Percentiles rank a stretch among this genome's conserved stretches.
These are phyloP conservation scores for Ceratotherium simum DNA, from an alignment of 2,113 vertebrate species.

Conservation along the genomic window DNA sequence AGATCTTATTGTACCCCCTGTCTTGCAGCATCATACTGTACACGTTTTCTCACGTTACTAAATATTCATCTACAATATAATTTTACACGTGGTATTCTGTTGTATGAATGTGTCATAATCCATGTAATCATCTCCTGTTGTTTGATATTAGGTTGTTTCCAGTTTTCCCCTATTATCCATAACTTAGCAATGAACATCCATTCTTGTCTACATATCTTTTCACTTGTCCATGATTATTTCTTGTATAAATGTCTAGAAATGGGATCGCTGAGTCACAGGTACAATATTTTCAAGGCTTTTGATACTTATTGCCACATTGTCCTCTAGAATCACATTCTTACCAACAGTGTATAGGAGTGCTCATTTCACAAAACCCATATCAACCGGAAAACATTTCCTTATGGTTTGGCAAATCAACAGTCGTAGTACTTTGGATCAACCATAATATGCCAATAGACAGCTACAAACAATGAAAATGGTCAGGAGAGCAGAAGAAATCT, in stretches of 20 bases:
- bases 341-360: accelerated
- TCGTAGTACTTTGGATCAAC: background rate
- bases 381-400: background rate
- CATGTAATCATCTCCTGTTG: constrained; percentile 16
- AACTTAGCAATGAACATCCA: background rate
- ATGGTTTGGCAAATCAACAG: background rate
- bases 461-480: background rate
- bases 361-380: background rate
- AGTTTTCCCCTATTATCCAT: background rate
- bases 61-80: background rate
- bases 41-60: background rate
- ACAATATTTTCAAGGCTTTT: background rate
- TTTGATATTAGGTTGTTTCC: background rate
- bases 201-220: background rate
- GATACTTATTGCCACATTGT: background rate
- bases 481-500: background rate
- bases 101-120: background rate
- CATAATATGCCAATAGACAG: background rate
- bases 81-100: background rate
- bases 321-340: background rate
- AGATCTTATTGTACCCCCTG: background rate
- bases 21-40: background rate
- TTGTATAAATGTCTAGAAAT: background rate
- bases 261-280: background rate
- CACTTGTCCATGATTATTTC: background rate